These are phyloP conservation scores for Panagrolaimus sp. DNA, from an alignment of 1,140 invertebrate genomes.

Conservation along the genomic window DNA sequence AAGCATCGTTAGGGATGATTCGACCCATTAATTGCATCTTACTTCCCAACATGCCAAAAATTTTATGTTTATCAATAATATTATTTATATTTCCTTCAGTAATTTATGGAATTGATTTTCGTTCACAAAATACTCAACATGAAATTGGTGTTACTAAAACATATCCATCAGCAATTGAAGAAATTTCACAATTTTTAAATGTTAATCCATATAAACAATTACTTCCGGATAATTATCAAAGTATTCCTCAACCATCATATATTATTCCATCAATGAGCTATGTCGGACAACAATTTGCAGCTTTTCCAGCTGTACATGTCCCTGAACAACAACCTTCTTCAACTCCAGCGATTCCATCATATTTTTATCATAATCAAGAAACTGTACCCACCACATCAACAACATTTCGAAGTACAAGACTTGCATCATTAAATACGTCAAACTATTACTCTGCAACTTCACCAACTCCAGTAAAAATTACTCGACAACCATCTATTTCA, in stretches of 20 bases:
- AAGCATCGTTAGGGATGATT: no score
- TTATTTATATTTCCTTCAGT: background rate
- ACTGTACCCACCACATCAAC: background rate
- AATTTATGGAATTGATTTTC: slow-evolving; percentile 5
- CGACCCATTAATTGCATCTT: no score
- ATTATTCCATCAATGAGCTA: slow-evolving; percentile 1
- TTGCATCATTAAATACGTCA: background rate
- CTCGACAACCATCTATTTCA: background rate
- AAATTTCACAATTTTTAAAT: background rate
- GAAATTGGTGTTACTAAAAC: background rate
- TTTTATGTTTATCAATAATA: no score
- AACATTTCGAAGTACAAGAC: background rate
- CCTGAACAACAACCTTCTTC: background rate
- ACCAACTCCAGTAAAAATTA: slow-evolving; percentile 1
- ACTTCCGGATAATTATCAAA: background rate
- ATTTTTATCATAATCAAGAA: background rate
- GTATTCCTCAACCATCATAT: background rate
- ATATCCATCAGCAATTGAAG: background rate
- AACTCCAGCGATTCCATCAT: background rate
- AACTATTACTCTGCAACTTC: background rate
- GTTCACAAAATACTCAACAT: slow-evolving; percentile 9
- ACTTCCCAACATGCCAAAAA: no score
- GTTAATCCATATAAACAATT: slow-evolving; percentile 3
- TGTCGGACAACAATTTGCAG: slow-evolving; percentile 12
- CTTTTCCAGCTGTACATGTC: background rate